Evolutionary conservation across 92 coral and sea anemone genomes (phyloP).

Genomic region (Epizoanthus rinbou): DNA sequence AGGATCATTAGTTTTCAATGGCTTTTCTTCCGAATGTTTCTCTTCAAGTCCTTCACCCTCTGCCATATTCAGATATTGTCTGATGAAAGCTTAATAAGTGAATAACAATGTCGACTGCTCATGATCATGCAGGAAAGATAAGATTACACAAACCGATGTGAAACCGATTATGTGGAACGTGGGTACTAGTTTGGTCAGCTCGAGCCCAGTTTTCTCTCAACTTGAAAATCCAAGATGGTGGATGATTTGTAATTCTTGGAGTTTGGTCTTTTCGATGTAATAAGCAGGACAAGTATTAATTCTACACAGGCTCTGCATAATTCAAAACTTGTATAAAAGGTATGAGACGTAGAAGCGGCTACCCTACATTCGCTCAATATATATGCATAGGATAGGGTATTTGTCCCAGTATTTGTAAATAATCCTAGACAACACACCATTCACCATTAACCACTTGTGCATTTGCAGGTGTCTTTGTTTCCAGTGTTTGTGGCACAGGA

Average conservation of each 20-base stretch:
- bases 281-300: not conserved
- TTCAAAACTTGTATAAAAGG: no score
- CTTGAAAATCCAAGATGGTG: no score
- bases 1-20: constrained; percentile 2
- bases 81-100: no score
- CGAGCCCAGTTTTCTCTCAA: no score
- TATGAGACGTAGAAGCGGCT: no score
- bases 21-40: constrained; percentile 16
- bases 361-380: no score
- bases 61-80: not conserved
- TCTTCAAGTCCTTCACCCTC: not conserved
- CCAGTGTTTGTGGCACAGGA: not conserved
- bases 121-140: no score
- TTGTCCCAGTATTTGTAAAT: not conserved
- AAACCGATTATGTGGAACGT: not conserved
- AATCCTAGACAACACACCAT: no score
- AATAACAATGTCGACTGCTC: no score
- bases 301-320: not conserved
- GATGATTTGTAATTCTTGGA: not conserved
- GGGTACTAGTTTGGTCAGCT: not conserved
- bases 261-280: not conserved
- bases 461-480: not conserved
- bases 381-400: not conserved
- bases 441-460: no score
- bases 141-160: not conserved